Base-by-base conservation (phyloP, 2,113 vertebrate species). In the Mesembrinibis cayennensis region DNA sequence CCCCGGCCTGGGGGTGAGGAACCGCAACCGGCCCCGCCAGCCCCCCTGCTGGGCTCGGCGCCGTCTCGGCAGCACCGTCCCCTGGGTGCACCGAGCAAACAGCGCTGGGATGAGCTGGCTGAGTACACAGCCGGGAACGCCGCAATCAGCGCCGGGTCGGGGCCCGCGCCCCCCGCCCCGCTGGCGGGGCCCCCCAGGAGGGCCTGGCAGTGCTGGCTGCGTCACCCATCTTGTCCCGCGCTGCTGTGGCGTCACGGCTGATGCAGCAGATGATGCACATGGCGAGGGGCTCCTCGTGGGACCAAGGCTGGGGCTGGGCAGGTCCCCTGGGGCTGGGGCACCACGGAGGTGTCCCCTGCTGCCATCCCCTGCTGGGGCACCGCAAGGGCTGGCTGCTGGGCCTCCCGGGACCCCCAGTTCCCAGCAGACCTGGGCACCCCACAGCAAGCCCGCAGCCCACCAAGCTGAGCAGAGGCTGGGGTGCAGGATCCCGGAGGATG, bases 41-140 rank as follows among this genome's bases (percentile, higher is more conserved):
- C 29, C 38, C 13, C 36, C 14, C 1, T 3, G 0, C 59, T 0
- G 22, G 3, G 15, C 4, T 8, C 2, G 45, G 11, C 5, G 0
- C 38, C 1, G 6, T 50, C 56, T 23, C 5, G 0, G 40, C 86
- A 27, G 59, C 82, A 3, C 18, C 0, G 8, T 84, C 44, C 20
- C 85, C 40, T 0, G 89, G 78, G 69, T 1, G 29, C 74, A 4
- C 9, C 0, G 11, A 69, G 72, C 94, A 94, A 62, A 94, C 90
- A 83, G 18, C 0, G 21, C 8, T 2, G 47, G 50, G 80, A 74
- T 72, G 92, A 95, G 96, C 79, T 61, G 93, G 49, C 95, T 90
- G 91, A 27, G 70, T 59, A 90, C 90, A 91, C 92, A 93, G 59
- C 56, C 11, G 2, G 49, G 7, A 29, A 36, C 11, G 3, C 26